Evolutionary conservation across 2,113 vertebrate genomes (phyloP), one percentile per base, ranked within the genome.

Genomic region (Engraulis encrasicolus): DNA sequence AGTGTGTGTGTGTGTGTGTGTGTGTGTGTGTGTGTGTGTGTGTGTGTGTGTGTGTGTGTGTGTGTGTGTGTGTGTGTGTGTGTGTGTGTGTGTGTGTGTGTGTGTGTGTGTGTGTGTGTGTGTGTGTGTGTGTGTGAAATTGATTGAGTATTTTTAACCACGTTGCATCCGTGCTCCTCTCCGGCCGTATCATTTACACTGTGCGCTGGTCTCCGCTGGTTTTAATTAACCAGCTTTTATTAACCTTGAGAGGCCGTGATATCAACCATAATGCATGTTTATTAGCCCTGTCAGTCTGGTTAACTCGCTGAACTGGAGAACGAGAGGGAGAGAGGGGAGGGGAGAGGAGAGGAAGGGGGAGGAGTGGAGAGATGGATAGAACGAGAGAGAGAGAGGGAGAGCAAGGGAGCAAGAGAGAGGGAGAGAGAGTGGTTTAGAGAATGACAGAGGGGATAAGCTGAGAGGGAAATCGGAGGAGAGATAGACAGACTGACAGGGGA

Each of bases 91-190:
- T 71, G 52, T 45, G 11, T 82, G 52, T 78, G 78, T 87, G 83
- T 82, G 82, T 84, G 66, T 79, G 85, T 71, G 78, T 80, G 82
- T 78, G 71, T 50, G 37, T 37, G 66, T 79, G 71, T 82, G 52
- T 50, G 78, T 66, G 71, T 83, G 81, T 58, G 36, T 74, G n/a
- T 84, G 38, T 50, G 17, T 52, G 54, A 58, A 52, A 48, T 15
- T 17, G 7, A 34, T 74, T 27, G 31, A 74, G 6, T 34, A 34
- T 74, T 74, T 74, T 34, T 17, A 17, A 23, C 6, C 58, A 66
- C 31, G 66, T 74, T 74, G 27, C 66, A 74, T 74, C 23, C 27
- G 23, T 14, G 14, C 23, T 74, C 23, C 9, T 66, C 58, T 71
- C n/a, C 49, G 38, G 81, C 58, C 45, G 37, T 74, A 74, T 74